phyloP scores from a whole-genome alignment of 1,140 invertebrate genomes.

The Heliconius himera region DNA sequence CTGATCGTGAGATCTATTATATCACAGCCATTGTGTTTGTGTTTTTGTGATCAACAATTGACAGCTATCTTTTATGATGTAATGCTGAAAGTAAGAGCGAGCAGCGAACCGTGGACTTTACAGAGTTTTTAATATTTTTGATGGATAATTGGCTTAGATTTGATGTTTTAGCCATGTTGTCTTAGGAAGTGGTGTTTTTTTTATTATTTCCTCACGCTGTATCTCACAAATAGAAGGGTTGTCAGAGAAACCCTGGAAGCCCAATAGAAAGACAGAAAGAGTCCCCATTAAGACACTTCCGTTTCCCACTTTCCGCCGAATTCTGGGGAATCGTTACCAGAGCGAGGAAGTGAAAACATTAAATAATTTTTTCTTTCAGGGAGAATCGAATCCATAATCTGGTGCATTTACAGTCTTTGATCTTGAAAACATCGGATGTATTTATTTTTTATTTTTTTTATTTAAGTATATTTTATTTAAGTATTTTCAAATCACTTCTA shows the following conservation, averaged over 20 bases:
- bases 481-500: too few species aligned
- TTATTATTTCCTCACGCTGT: not conserved
- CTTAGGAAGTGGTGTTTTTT: not conserved
- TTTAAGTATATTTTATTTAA: too few species aligned
- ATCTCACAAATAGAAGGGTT: too few species aligned
- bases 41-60: constrained; percentile 38
- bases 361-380: too few species aligned
- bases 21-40: constrained; percentile 49
- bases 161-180: not conserved
- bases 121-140: not conserved
- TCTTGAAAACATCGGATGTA: too few species aligned
- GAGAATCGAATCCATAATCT: too few species aligned
- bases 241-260: not conserved
- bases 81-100: constrained; percentile 41
- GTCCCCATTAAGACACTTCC: too few species aligned
- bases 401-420: too few species aligned
- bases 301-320: not conserved
- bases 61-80: constrained; percentile 51
- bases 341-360: too few species aligned
- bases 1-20: constrained; percentile 44
- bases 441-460: too few species aligned
- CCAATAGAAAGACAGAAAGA: not conserved
- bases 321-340: not conserved
- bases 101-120: constrained; percentile 20
- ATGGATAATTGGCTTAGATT: not conserved